Evolutionary conservation across 2,797 vertebrate species (phyloP), one percentile per base, ranked within the genome.

Genomic region (Lerista edwardsae): DNA sequence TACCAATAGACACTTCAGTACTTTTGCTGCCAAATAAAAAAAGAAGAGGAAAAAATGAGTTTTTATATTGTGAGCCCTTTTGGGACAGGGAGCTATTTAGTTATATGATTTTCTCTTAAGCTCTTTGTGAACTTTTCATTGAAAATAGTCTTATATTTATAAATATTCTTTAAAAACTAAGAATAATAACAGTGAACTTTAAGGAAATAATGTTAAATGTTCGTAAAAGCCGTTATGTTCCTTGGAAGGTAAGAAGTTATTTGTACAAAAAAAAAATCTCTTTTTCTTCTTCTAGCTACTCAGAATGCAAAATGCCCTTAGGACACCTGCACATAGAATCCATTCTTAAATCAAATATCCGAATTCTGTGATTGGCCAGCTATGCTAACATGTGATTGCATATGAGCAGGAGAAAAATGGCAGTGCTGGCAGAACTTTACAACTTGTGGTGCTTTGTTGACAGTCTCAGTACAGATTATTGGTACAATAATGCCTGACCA

Each of bases 1-100:
- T 92, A 87, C 86, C 91, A 90, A 90, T 89, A 92, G 90, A 91
- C 88, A 92, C 83, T 92, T 93, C 87, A 92, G 84, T 84, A 89
- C 90, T 90, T 92, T 75, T 80, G 62, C 85, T 93, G 87, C 86
- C 82, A 89, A 87, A 87, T 83, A 91, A 89, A 3, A 72, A 21
- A 88, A 74, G 73, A 1, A 79, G 79, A 72, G 9, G 68, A 36
- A 64, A 1, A 19, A 55, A 55, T 17, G 3, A 10, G 11, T 55
- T 55, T 55, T 55, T 55, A 55, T 17, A 55, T 55, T 55, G 51
- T 9, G 6, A 55, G 51, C 51, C 6, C 10, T 55, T 55, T 15
- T 15, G 51, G 51, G 15, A 55, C 51, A 55, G 15, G 51, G 51
- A 55, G 51, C 51, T 10, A 17, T 55, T 55, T 55, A 55, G 51